A percentile compares a stretch with the other conserved stretches of the same genome.
Conservation (phyloP, 2,797 vertebrate species). For the Danionella dracula region DNA sequence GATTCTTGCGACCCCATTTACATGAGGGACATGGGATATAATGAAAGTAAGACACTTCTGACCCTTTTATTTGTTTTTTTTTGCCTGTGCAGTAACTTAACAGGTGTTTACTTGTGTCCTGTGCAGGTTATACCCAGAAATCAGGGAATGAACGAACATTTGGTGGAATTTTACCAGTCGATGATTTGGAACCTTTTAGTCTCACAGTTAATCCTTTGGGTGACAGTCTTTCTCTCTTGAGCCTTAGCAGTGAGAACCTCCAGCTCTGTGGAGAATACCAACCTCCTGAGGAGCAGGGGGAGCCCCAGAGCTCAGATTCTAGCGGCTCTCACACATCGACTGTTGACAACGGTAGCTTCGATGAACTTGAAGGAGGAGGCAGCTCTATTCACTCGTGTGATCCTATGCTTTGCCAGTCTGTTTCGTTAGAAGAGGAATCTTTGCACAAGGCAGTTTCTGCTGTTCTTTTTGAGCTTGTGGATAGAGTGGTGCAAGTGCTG, state of each 20-base stretch:
- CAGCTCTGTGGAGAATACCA: slow-evolving; percentile 85
- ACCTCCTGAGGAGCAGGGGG: slow-evolving; percentile 80
- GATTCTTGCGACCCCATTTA: slow-evolving; percentile 65
- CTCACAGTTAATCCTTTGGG: slow-evolving; percentile 95
- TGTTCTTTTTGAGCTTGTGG: slow-evolving; percentile 82
- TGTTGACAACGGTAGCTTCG: slow-evolving; percentile 85
- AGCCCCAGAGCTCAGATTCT: slow-evolving; percentile 86
- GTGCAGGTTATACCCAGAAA: slow-evolving; percentile 68
- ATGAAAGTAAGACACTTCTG: slow-evolving; percentile 70
- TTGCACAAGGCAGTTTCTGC: slow-evolving; percentile 78
- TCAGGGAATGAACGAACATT: slow-evolving; percentile 64
- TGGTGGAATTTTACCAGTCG: slow-evolving; percentile 70
- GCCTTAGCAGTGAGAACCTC: slow-evolving; percentile 94
- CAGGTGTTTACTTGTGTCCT: neutral
- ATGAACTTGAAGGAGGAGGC: slow-evolving; percentile 76
- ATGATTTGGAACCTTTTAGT: slow-evolving; percentile 94
- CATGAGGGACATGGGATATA: slow-evolving; percentile 73
- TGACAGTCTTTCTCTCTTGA: slow-evolving; percentile 90
- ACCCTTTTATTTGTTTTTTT: neutral
- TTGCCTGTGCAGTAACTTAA: neutral
- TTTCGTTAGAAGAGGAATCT: slow-evolving; percentile 60
- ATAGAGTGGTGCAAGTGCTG: slow-evolving; percentile 76
- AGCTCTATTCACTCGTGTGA: slow-evolving; percentile 53
- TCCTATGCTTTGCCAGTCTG: slow-evolving; percentile 18
- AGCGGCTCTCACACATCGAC: slow-evolving; percentile 85